These are phyloP conservation scores for Acanthacorydalis orientalis DNA, from an alignment of 2,888 invertebrate species.

Conservation along the genomic window DNA sequence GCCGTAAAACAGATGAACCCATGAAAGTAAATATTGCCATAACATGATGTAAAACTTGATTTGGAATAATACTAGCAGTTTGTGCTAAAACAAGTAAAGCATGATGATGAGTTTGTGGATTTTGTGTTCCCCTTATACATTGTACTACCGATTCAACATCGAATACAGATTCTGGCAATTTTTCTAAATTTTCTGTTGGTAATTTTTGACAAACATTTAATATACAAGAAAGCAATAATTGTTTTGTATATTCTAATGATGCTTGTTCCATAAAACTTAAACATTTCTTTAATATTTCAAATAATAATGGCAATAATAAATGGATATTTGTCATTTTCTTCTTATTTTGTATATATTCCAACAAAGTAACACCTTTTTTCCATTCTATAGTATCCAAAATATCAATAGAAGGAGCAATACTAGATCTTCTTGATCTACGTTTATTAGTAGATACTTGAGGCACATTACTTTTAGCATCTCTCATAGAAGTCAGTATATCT, in stretches of 20 bases:
- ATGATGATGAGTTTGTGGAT: slow-evolving; percentile 92
- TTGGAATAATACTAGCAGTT: slow-evolving; percentile 61
- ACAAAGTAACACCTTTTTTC: slow-evolving; percentile 59
- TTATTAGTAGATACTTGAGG: slow-evolving; percentile 25
- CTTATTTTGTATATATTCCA: slow-evolving; percentile 76
- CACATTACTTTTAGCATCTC: slow-evolving; percentile 22
- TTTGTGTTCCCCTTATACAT: slow-evolving; percentile 76
- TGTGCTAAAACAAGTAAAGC: slow-evolving; percentile 70
- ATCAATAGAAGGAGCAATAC: slow-evolving; percentile 34
- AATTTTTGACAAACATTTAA: slow-evolving; percentile 52
- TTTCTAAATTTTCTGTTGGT: slow-evolving; percentile 18
- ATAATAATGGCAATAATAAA: slow-evolving; percentile 52
- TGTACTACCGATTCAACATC: slow-evolving; percentile 70
- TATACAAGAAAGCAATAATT: slow-evolving; percentile 62
- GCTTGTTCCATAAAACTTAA: slow-evolving; percentile 66
- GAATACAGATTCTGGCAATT: slow-evolving; percentile 30
- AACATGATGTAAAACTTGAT: slow-evolving; percentile 77
- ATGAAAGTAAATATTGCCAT: slow-evolving; percentile 97
- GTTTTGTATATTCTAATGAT: slow-evolving; percentile 75
- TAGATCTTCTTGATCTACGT: slow-evolving; percentile 28
- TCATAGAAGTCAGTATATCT: slow-evolving; percentile 41
- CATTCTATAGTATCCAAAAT: slow-evolving; percentile 50
- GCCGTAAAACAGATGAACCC: slow-evolving; percentile 81
- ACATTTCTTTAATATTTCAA: slow-evolving; percentile 63
- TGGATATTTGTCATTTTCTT: slow-evolving; percentile 55